A percentile compares a stretch with the other conserved stretches of the same genome.
phyloP scores from a whole-genome alignment of 2,797 vertebrate genomes.

The Anas capensis region DNA sequence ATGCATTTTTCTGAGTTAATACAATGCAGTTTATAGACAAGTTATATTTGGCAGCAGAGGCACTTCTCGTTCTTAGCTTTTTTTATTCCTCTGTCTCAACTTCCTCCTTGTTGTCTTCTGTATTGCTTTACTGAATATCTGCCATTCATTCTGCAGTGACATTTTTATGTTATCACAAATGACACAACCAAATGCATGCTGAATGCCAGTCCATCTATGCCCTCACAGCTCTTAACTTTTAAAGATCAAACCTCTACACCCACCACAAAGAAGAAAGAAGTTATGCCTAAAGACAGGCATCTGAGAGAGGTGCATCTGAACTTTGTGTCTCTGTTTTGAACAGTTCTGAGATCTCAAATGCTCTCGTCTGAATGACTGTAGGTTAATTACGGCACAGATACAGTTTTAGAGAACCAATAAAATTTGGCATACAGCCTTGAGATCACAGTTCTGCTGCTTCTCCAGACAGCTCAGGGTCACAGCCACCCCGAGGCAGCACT shows the following conservation, averaged over 20 bases:
- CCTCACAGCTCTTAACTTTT: neutral
- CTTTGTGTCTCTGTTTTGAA: neutral
- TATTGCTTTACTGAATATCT: neutral
- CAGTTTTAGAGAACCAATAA: neutral
- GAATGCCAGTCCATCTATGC: neutral
- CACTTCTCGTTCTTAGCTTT: neutral
- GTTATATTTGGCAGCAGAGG: accelerated
- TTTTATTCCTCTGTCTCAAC: neutral
- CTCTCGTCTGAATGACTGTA: neutral
- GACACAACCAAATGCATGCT: neutral
- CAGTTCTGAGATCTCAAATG: neutral
- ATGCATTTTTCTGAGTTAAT: neutral
- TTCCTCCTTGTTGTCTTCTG: neutral
- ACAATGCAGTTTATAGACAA: neutral
- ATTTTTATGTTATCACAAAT: neutral
- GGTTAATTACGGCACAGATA: neutral
- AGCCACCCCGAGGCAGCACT: neutral
- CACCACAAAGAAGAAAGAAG: neutral
- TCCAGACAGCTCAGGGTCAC: neutral
- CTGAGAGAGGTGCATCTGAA: neutral
- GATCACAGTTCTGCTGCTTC: neutral
- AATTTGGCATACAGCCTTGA: neutral
- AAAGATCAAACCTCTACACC: neutral
- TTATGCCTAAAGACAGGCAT: neutral
- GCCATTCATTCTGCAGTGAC: neutral